phyloP scores from a whole-genome alignment of 1,140 invertebrate species.

The Harpegnathos saltator region DNA sequence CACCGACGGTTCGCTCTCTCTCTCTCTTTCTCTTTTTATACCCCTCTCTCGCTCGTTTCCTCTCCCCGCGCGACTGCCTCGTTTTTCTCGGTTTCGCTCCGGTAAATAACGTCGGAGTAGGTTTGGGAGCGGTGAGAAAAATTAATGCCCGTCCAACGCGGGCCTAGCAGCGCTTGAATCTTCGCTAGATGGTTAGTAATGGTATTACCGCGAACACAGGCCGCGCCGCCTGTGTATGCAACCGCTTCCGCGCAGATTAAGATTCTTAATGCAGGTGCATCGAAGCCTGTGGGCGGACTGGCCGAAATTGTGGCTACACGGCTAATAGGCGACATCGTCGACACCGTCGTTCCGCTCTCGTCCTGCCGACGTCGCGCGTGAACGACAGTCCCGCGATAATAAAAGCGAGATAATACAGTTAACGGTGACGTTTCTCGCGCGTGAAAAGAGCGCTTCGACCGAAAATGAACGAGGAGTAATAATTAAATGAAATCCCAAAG shows the following conservation, averaged over 20 bases:
- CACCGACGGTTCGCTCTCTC: conserved; percentile 9
- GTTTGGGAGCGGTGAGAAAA: conserved; percentile 55
- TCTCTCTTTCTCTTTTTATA: not conserved
- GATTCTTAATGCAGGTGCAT: not conserved
- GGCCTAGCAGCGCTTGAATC: conserved; percentile 44
- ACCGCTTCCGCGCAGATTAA: not conserved
- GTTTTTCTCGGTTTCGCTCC: conserved; percentile 60
- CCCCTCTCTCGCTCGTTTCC: not conserved
- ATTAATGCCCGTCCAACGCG: conserved; percentile 44
- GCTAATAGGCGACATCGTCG: too few relatives aligned
- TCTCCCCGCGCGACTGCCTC: conserved; percentile 21
- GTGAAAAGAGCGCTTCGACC: too few relatives aligned
- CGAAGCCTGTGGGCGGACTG: not conserved
- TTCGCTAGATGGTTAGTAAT: conserved; percentile 46
- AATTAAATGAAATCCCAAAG: too few relatives aligned
- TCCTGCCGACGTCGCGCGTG: too few relatives aligned
- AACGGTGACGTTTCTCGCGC: too few relatives aligned
- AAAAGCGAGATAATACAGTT: too few relatives aligned
- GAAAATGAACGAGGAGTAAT: too few relatives aligned
- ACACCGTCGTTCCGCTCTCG: too few relatives aligned
- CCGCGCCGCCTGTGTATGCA: conserved; percentile 39
- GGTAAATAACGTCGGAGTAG: conserved; percentile 56
- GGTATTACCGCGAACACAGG: conserved; percentile 38
- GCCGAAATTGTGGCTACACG: not conserved
- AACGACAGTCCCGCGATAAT: too few relatives aligned